Evolutionary conservation across 2,797 vertebrate genomes (phyloP), one percentile per base, ranked within the genome.

Genomic region (Avahi laniger): DNA sequence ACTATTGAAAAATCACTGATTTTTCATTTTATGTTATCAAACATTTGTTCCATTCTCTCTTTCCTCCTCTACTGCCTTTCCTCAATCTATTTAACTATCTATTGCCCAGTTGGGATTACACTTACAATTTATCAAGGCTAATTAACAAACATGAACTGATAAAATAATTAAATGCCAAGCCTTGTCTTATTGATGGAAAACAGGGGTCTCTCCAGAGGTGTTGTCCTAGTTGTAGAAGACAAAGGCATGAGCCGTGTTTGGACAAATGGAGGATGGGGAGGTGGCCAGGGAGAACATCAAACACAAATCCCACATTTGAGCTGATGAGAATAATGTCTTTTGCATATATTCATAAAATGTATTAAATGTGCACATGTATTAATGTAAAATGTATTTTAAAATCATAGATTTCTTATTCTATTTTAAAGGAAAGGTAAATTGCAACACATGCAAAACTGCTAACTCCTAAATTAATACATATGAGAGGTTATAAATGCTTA

Each of bases 401-500:
- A 61, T 48, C 12, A 48, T 2, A 65, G 22, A 6, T 41, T 63
- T 93, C 35, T 78, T 61, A 75, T 67, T 69, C 50, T 69, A 4
- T 61, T 96, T 26, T 84, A 75, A 38, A 95, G 57, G 24, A 88
- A 84, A 69, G 43, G 35, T 63, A 73, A 94, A 88, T 67, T 35
- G 17, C 28, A 76, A 59, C 61, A 57, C 72, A 75, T 46, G 38
- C 35, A 89, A 76, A 91, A 90, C 20, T 88, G n/a, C 26, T 94
- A 46, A 72, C 28, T 80, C 41, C 72, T 52, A 61, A 80, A 69
- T 57, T 70, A 57, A 92, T 22, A 78, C 41, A 59, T 57, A 70
- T 6, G 13, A 81, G 96, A 94, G 57, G 65, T 65, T 65, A 69
- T 83, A 72, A 90, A 88, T 84, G 46, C 28, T 75, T 94, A 94